Percentiles rank a stretch among this genome's conserved stretches.
Conservation (phyloP, 2,888 invertebrate genomes). For the Lacanobia wlatinum region DNA sequence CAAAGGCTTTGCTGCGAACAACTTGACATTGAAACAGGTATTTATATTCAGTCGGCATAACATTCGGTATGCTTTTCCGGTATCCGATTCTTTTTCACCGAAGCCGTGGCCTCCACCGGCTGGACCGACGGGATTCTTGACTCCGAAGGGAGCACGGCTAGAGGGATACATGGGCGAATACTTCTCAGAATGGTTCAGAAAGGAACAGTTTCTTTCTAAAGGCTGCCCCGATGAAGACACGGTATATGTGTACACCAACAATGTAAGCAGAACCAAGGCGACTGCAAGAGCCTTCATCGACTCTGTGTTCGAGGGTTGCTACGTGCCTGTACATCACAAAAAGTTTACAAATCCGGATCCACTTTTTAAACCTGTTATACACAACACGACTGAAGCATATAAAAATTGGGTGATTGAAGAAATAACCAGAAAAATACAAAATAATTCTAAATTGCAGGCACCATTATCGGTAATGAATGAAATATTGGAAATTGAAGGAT, state of each 20-base stretch:
- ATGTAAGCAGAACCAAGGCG: constrained; percentile 29
- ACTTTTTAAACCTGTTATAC: constrained; percentile 38
- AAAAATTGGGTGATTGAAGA: constrained; percentile 32
- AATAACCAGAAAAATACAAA: constrained; percentile 29
- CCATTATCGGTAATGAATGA: constrained; percentile 42
- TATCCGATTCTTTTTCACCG: constrained; percentile 1
- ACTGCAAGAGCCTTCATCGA: constrained; percentile 47
- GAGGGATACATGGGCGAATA: constrained; percentile 60
- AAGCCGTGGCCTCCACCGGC: constrained; percentile 38
- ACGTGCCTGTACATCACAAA: constrained; percentile 40
- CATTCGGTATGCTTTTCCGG: constrained; percentile 32
- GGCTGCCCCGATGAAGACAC: constrained; percentile 46
- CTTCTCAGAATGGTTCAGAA: constrained; percentile 55
- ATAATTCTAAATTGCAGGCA: constrained; percentile 33
- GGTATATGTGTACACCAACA: constrained; percentile 49
- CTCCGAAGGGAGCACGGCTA: constrained; percentile 41
- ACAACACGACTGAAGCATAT: constrained; percentile 41
- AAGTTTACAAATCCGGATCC: constrained; percentile 35
- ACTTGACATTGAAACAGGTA: constrained; percentile 54
- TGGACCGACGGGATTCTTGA: constrained; percentile 36
- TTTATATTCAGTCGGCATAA: constrained; percentile 59
- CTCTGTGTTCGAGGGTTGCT: constrained; percentile 35
- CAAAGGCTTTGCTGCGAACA: constrained; percentile 5
- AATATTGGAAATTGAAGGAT: constrained; percentile 48
- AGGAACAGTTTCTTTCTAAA: constrained; percentile 41